Base-by-base conservation (phyloP, 2,888 invertebrate genomes). In the Silvanus unidentatus region DNA sequence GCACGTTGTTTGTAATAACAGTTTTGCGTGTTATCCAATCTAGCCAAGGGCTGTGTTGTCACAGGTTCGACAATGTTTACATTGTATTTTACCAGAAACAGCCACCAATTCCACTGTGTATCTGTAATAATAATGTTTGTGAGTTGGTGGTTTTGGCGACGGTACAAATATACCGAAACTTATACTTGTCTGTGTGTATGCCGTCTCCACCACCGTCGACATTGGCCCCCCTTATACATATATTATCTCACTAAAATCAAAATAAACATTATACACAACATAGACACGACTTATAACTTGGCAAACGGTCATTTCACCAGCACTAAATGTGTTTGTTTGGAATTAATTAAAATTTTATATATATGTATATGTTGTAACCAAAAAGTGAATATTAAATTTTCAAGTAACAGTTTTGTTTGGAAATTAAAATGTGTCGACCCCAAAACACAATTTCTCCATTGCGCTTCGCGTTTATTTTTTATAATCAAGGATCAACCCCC, bases 21-120 rank as follows among this genome's bases (percentile, higher is more conserved):
- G 54, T 62, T 63, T 64, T 57, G 62, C 64, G 60, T 62, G 63
- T 54, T 58, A 58, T 56, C 57, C 56, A 58, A 63, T 59, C 57
- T 54, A 55, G 56, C 55, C 57, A 47, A 57, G 52, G 57, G 59
- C 58, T 48, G 41, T 58, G 57, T 59, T 59, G 59, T 59, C 57
- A 56, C 57, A 59, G 57, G 57, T 57, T 55, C 54, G 54, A 53
- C 54, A 49, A 46, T 58, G 55, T 57, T 55, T 55, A 49, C 52
- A 51, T 47, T 49, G 53, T 52, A 53, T 52, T 53, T 52, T 45
- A 53, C 53, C 55, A 51, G 49, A 49, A 52, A 45, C 48, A 35
- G 42, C 48, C 47, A 45, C 53, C 53, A 48, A 55, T 22, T 22
- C 22, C 22, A 22, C 8, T 22, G 22, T 22, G 22, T 22, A 22